These are phyloP conservation scores for Cossypha polioptera DNA, from an alignment of 2,797 vertebrate genomes.

Conservation along the genomic window DNA sequence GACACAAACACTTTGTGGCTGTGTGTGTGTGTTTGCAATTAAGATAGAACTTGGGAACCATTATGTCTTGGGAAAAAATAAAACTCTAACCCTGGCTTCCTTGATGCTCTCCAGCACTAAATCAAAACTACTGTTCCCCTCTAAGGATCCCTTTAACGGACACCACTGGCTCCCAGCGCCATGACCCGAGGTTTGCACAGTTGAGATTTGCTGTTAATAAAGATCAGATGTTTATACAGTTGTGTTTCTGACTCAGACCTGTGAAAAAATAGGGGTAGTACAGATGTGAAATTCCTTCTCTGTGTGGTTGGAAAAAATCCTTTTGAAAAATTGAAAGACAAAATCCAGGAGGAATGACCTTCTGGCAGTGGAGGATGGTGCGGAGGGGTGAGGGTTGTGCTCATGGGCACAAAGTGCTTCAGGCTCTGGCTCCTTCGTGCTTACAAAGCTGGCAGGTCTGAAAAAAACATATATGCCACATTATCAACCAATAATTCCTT, in stretches of 20 bases:
- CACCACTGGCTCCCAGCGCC: slow-evolving; percentile 23
- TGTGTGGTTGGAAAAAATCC: slow-evolving; percentile 41
- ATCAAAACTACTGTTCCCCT: slow-evolving; percentile 60
- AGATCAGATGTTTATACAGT: slow-evolving; percentile 64
- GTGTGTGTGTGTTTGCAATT: slow-evolving; percentile 33
- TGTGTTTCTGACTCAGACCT: slow-evolving; percentile 61
- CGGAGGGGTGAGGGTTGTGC: neutral
- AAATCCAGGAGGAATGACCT: slow-evolving; percentile 7
- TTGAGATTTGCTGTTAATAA: slow-evolving; percentile 56
- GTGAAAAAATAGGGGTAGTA: slow-evolving; percentile 41
- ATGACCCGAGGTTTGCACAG: slow-evolving; percentile 30
- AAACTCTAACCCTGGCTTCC: neutral
- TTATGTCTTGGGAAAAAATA: slow-evolving; percentile 26
- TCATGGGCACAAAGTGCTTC: slow-evolving; percentile 4
- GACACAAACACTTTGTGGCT: slow-evolving; percentile 23
- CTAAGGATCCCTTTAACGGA: slow-evolving; percentile 44
- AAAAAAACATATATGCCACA: slow-evolving; percentile 9
- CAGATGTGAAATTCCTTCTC: slow-evolving; percentile 42
- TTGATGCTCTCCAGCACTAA: neutral
- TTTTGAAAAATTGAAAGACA: slow-evolving; percentile 20
- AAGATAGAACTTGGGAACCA: slow-evolving; percentile 53
- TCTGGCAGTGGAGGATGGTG: neutral
- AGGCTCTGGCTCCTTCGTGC: neutral
- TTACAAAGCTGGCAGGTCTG: neutral
- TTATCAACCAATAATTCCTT: slow-evolving; percentile 66